phyloP scores from a whole-genome alignment of 2,888 invertebrate species.

The Stegophylla sp. region DNA sequence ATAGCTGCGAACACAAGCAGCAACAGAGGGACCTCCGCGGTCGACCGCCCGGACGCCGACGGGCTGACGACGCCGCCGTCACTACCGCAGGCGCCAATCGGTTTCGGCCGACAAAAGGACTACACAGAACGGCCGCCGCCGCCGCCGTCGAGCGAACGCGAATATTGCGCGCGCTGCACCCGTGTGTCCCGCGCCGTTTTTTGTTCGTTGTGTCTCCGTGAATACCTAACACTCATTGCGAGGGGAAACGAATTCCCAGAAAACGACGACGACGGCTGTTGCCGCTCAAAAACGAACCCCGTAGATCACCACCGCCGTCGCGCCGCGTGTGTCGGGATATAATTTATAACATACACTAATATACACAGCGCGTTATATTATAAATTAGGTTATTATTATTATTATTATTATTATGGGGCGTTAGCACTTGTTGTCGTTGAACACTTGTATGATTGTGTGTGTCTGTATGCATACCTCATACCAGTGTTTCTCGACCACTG shows the following conservation, averaged over 20 bases:
- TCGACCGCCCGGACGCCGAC: conserved; percentile 9
- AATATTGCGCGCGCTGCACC: too few relatives aligned
- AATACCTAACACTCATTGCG: too few relatives aligned
- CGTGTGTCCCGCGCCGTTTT: too few relatives aligned
- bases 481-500: neutral
- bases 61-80: conserved; percentile 19
- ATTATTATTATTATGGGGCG: conserved; percentile 1
- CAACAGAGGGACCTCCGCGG: conserved; percentile 38
- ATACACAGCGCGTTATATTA: neutral
- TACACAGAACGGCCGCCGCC: conserved; percentile 26
- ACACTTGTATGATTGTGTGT: neutral
- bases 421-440: neutral
- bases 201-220: too few relatives aligned
- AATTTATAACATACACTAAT: neutral
- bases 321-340: neutral
- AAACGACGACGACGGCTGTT: neutral
- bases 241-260: conserved; percentile 46
- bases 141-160: conserved; percentile 16
- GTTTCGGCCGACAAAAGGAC: conserved; percentile 48
- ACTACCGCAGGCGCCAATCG: conserved; percentile 44
- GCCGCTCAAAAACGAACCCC: neutral
- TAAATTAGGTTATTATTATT: conserved; percentile 4
- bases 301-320: neutral
- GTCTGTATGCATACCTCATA: neutral
- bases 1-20: conserved; percentile 24